These are phyloP conservation scores for Bombus terrestris DNA, from an alignment of 1,140 invertebrate genomes.

Conservation along the genomic window DNA sequence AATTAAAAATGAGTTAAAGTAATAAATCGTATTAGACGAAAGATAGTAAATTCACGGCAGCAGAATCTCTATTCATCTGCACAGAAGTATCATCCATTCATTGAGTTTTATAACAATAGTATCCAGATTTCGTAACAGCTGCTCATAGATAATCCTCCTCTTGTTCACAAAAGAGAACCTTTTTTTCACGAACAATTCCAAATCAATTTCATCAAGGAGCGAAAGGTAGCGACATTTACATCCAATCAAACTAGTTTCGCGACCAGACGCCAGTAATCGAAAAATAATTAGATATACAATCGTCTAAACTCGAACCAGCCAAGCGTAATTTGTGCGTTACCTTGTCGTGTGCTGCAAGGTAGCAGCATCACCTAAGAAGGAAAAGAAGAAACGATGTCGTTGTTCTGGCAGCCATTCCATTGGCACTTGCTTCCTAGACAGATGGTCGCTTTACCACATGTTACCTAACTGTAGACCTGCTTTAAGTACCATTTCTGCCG, in stretches of 20 bases:
- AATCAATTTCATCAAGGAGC: background rate
- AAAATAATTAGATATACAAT: conserved; percentile 3
- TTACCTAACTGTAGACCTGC: conserved; percentile 70
- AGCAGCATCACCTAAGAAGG: background rate
- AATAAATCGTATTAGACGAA: background rate
- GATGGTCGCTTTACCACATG: conserved; percentile 74
- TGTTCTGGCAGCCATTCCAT: conserved; percentile 28
- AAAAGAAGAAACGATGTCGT: conserved; percentile 13
- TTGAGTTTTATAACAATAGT: background rate
- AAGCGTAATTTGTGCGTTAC: conserved; percentile 34
- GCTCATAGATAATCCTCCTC: background rate
- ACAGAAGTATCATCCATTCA: background rate
- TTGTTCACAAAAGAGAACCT: background rate
- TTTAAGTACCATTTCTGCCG: conserved; percentile 59
- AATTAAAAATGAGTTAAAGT: background rate
- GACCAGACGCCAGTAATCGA: background rate
- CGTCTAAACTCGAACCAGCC: conserved; percentile 16
- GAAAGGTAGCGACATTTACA: too few species aligned
- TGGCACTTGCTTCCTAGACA: conserved; percentile 71
- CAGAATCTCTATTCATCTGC: background rate
- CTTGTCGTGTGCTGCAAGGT: conserved; percentile 6
- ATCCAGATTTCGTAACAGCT: too few species aligned
- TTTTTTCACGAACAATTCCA: background rate
- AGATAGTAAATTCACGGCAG: too few species aligned
- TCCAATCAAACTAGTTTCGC: background rate